Percentiles rank a stretch among this genome's conserved stretches.
Evolutionary conservation across 2,113 vertebrate genomes (phyloP).

Genomic region (Phylloscopus trochilus): DNA sequence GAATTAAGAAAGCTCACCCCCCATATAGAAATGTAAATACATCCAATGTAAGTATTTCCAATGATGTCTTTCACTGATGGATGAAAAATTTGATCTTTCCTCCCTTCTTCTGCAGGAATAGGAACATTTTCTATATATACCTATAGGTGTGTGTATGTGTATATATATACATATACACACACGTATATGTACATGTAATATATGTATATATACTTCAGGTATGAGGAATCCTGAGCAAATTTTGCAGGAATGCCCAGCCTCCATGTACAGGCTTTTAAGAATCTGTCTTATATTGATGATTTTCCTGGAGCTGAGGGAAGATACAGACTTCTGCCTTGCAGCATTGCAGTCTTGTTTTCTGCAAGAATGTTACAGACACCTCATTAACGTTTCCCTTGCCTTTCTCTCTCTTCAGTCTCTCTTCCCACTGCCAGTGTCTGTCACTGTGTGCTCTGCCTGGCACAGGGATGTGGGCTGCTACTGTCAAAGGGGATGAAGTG

Average conservation of each 20-base stretch:
- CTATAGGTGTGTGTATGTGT: no score
- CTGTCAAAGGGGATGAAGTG: neutral
- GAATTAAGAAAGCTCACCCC: neutral
- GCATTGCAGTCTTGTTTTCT: neutral
- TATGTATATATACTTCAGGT: neutral
- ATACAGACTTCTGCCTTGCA: fast-evolving
- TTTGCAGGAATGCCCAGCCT: neutral
- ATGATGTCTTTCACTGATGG: neutral
- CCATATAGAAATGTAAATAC: neutral
- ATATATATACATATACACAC: fast-evolving
- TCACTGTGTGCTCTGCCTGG: neutral
- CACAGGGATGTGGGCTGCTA: neutral
- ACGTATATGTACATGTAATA: no score
- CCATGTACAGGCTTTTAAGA: neutral
- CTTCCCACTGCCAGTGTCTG: neutral
- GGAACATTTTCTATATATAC: neutral
- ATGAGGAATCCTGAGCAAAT: neutral
- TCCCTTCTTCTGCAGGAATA: neutral
- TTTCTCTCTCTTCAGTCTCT: neutral
- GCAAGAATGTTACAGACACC: neutral
- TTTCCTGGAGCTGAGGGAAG: neutral
- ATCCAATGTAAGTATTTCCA: neutral
- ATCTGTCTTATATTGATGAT: neutral
- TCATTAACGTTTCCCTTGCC: fast-evolving
- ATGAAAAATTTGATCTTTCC: neutral